phyloP scores from a whole-genome alignment of 2,888 invertebrate species.

The Archips xylosteana region DNA sequence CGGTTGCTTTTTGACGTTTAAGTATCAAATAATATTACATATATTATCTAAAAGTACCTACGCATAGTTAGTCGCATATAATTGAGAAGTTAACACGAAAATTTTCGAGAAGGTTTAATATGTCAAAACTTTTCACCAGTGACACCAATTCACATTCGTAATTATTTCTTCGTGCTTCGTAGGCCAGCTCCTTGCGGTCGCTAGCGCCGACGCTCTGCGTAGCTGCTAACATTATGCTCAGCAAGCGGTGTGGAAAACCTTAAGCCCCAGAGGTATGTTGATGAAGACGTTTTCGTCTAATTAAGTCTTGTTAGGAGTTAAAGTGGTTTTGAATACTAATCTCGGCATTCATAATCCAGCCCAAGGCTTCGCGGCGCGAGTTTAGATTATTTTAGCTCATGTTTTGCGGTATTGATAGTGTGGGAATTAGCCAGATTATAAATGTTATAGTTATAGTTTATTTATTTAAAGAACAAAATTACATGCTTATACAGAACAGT shows the following conservation, averaged over 20 bases:
- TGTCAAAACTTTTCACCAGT: too few species aligned
- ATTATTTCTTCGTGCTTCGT: conserved; percentile 50
- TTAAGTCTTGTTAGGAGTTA: conserved; percentile 52
- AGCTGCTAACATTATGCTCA: conserved; percentile 64
- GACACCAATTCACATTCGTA: not conserved
- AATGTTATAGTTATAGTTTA: too few species aligned
- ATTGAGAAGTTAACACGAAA: too few species aligned
- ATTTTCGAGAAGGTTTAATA: too few species aligned
- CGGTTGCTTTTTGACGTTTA: too few species aligned
- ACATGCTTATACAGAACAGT: too few species aligned
- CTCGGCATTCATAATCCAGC: conserved; percentile 47
- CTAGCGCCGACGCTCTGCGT: conserved; percentile 50
- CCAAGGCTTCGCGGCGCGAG: conserved; percentile 20
- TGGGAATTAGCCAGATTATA: not conserved
- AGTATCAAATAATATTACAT: too few species aligned
- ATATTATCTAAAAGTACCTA: too few species aligned
- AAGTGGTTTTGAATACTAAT: conserved; percentile 46
- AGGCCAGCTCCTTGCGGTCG: conserved; percentile 55
- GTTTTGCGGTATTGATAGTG: conserved; percentile 8
- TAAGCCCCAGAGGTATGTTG: conserved; percentile 69
- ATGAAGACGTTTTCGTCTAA: conserved; percentile 68
- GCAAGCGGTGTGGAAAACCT: conserved; percentile 65
- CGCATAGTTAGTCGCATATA: too few species aligned
- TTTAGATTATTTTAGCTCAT: conserved; percentile 21
- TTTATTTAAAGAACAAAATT: too few species aligned